phyloP scores from a whole-genome alignment of 2,113 vertebrate species.

The Trematocara zebra region DNA sequence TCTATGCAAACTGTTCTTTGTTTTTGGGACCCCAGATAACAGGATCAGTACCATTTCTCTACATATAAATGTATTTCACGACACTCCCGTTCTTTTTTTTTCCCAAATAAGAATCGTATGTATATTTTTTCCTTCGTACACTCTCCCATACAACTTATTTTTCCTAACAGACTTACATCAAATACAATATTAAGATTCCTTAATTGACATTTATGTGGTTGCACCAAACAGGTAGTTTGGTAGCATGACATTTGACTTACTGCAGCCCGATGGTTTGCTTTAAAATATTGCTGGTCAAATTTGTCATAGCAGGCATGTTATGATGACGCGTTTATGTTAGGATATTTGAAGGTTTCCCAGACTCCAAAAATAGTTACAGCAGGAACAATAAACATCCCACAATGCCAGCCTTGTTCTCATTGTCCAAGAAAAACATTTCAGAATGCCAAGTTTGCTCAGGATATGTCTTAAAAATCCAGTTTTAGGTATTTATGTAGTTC shows the following conservation, averaged over 20 bases:
- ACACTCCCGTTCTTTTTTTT: background rate
- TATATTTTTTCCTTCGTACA: background rate
- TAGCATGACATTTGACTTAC: background rate
- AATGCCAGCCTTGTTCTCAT: background rate
- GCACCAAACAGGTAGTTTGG: background rate
- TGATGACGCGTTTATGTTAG: background rate
- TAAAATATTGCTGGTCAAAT: background rate
- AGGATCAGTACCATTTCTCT: background rate
- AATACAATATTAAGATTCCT: background rate
- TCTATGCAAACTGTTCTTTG: background rate
- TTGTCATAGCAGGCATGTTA: background rate
- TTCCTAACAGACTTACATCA: background rate
- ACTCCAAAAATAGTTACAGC: conserved; percentile 18
- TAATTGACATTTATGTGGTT: background rate
- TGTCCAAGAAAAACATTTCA: conserved; percentile 12
- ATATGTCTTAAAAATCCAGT: background rate
- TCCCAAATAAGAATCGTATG: background rate
- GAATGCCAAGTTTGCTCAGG: background rate
- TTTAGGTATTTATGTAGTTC: background rate
- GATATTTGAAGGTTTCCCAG: conserved; percentile 11
- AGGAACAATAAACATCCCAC: conserved; percentile 31
- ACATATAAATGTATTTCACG: fast-evolving
- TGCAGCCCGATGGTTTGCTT: background rate
- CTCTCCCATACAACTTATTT: too few species aligned
- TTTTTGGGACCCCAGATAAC: background rate